Percentiles rank a stretch among this genome's conserved stretches.
These are phyloP conservation scores for Dicerorhinus sumatrensis DNA, from an alignment of 2,113 vertebrate genomes.

Conservation along the genomic window DNA sequence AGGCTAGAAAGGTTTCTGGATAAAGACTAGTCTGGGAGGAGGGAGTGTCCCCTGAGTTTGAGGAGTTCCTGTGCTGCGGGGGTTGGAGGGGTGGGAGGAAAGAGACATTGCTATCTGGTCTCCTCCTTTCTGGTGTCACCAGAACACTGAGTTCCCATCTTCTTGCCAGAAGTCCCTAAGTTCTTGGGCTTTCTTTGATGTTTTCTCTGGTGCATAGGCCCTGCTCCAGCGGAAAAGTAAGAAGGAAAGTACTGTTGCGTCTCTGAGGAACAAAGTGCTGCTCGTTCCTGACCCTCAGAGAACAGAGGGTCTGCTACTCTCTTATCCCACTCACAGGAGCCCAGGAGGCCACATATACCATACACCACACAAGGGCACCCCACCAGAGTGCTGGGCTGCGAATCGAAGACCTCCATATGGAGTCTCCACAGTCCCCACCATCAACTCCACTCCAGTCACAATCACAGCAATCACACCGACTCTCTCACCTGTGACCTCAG, in stretches of 20 bases:
- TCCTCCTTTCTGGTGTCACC: neutral
- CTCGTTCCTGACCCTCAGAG: slow-evolving; percentile 31
- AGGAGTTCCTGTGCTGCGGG: slow-evolving; percentile 10
- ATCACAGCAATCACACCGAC: neutral
- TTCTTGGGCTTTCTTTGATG: slow-evolving; percentile 69
- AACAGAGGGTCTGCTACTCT: neutral
- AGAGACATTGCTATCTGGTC: slow-evolving; percentile 4
- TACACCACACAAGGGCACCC: neutral
- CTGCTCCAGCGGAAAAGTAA: neutral
- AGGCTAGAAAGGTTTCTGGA: neutral
- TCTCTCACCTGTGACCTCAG: neutral
- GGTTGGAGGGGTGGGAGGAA: slow-evolving; percentile 14
- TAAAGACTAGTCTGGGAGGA: neutral
- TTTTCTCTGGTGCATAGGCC: neutral
- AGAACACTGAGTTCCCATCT: slow-evolving; percentile 60
- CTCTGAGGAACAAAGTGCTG: slow-evolving; percentile 58
- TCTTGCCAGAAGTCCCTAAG: slow-evolving; percentile 32
- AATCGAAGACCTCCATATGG: neutral
- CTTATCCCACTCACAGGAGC: neutral
- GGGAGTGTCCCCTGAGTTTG: neutral
- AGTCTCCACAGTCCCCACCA: neutral
- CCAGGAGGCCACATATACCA: neutral
- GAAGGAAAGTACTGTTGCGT: slow-evolving; percentile 14
- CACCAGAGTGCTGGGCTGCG: neutral
- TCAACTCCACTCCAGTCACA: neutral